Conservation (phyloP, 2,888 invertebrate genomes). For the Hoplodrina blanda region DNA sequence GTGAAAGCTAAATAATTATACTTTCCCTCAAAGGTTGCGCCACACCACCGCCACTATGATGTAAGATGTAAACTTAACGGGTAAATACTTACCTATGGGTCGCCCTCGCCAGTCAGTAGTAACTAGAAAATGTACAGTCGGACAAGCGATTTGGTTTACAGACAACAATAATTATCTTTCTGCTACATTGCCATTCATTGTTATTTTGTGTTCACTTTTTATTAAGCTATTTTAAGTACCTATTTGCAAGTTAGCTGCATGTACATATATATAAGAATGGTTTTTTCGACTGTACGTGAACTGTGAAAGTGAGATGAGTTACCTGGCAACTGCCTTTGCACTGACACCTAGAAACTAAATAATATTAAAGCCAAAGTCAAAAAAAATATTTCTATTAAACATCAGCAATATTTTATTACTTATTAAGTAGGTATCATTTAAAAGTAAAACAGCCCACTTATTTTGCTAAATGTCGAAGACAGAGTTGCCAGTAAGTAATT, state of each 20-base stretch:
- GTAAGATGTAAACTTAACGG: constrained; percentile 40
- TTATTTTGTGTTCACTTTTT: too few relatives aligned
- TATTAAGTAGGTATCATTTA: too few relatives aligned
- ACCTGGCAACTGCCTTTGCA: constrained; percentile 30
- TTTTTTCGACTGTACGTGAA: not conserved
- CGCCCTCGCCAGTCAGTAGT: too few relatives aligned
- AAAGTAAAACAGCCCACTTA: not conserved
- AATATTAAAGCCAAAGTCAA: too few relatives aligned
- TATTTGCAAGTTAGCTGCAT: too few relatives aligned
- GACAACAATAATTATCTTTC: too few relatives aligned
- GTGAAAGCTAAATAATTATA: constrained; percentile 53
- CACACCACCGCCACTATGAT: constrained; percentile 32
- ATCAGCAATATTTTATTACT: too few relatives aligned
- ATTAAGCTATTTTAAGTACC: too few relatives aligned
- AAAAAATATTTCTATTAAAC: too few relatives aligned
- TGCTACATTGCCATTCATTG: too few relatives aligned
- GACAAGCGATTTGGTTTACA: too few relatives aligned
- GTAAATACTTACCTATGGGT: constrained; percentile 24
- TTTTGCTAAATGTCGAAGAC: not conserved
- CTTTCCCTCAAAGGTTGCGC: constrained; percentile 55
- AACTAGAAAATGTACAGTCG: not conserved
- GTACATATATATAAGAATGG: too few relatives aligned
- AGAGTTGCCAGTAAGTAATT: constrained; percentile 18
- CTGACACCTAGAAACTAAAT: constrained; percentile 11
- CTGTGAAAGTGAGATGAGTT: constrained; percentile 55